Conservation (phyloP, 2,888 invertebrate species). For the Phragmatobia fuliginosa region DNA sequence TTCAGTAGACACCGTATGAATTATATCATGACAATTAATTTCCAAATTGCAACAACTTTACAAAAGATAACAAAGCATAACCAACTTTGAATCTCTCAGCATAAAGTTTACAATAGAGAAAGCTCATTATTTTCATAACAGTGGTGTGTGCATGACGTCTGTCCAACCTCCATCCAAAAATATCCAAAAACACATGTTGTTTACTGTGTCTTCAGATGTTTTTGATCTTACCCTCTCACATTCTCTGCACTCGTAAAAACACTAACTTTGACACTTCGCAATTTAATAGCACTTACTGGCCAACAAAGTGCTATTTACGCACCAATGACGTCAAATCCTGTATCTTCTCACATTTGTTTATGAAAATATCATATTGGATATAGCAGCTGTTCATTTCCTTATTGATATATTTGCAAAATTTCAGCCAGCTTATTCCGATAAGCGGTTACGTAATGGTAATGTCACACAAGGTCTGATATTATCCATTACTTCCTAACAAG, state of each 20-base stretch:
- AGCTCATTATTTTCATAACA: slow-evolving; percentile 26
- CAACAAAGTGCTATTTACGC: slow-evolving; percentile 1
- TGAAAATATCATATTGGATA: slow-evolving; percentile 1
- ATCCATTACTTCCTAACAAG: background rate
- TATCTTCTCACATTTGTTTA: background rate
- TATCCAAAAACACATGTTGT: slow-evolving; percentile 45
- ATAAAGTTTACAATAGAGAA: slow-evolving; percentile 11
- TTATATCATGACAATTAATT: slow-evolving; percentile 8
- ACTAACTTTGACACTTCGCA: slow-evolving; percentile 1
- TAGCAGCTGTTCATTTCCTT: background rate
- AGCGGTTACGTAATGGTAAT: background rate
- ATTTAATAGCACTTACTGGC: slow-evolving; percentile 3
- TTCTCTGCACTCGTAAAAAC: slow-evolving; percentile 1
- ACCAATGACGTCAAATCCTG: background rate
- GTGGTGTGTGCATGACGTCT: slow-evolving; percentile 35
- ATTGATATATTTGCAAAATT: slow-evolving; percentile 1
- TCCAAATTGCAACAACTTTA: slow-evolving; percentile 7
- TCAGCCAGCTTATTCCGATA: background rate
- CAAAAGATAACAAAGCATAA: slow-evolving; percentile 1
- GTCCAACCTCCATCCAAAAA: slow-evolving; percentile 40
- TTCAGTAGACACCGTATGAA: slow-evolving; percentile 7
- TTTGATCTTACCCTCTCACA: slow-evolving; percentile 33
- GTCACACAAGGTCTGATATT: background rate
- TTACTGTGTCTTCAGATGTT: slow-evolving; percentile 38
- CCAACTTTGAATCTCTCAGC: background rate